A percentile compares a stretch with the other conserved stretches of the same genome.
These are phyloP conservation scores for Decapterus maruadsi DNA, from an alignment of 2,797 vertebrate species.

Conservation along the genomic window DNA sequence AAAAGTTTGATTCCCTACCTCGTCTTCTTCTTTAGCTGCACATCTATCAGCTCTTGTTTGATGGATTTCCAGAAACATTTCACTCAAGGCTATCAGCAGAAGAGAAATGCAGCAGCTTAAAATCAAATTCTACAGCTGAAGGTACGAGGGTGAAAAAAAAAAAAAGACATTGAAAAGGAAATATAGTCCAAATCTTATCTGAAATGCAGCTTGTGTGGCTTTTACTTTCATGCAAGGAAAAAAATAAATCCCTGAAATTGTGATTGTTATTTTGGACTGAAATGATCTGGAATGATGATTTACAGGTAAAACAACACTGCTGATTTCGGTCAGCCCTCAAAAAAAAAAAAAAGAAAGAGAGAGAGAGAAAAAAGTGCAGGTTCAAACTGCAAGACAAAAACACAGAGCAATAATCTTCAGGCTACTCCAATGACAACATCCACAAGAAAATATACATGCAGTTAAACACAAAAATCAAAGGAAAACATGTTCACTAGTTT, in stretches of 20 bases:
- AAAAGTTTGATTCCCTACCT: background rate
- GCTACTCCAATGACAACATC: constrained; percentile 54
- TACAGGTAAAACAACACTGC: constrained; percentile 42
- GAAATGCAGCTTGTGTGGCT: background rate
- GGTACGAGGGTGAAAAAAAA: background rate
- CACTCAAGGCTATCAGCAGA: constrained; percentile 32
- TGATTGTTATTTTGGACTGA: constrained; percentile 35
- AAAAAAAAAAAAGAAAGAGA: constrained; percentile 12
- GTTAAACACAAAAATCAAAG: constrained; percentile 41
- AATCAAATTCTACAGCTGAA: constrained; percentile 39
- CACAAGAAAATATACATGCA: constrained; percentile 34
- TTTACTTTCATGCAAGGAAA: constrained; percentile 14
- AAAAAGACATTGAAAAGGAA: constrained; percentile 8
- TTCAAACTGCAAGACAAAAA: constrained; percentile 62
- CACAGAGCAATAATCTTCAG: constrained; percentile 50
- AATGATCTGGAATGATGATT: constrained; percentile 27
- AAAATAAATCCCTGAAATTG: constrained; percentile 9
- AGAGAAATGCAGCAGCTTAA: constrained; percentile 31
- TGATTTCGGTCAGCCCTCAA: constrained; percentile 46
- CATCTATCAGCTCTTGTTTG: constrained; percentile 40
- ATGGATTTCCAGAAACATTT: constrained; percentile 51
- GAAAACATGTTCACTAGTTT: constrained; percentile 39
- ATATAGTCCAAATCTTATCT: constrained; percentile 23
- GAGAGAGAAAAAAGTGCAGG: too few relatives aligned
- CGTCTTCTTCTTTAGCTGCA: constrained; percentile 20